Percentiles rank a stretch among this genome's conserved stretches.
phyloP scores from a whole-genome alignment of 2,797 vertebrate species.

The Acropternis orthonyx region DNA sequence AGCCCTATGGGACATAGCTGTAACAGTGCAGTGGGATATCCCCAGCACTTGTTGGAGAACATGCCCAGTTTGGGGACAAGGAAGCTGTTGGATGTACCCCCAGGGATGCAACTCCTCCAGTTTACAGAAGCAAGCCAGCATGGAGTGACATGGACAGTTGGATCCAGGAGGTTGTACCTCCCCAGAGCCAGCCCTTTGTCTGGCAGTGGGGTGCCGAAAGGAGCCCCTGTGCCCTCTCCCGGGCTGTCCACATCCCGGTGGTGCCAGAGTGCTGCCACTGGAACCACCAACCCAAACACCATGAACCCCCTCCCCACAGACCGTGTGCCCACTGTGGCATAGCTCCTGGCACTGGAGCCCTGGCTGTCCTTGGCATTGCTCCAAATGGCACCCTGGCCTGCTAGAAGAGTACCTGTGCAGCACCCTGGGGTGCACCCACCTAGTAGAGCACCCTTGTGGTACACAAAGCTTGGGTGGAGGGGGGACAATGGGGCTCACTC shows the following conservation, averaged over 20 bases:
- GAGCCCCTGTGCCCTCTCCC: background rate
- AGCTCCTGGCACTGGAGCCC: background rate
- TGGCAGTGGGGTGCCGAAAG: background rate
- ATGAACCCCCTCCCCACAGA: background rate
- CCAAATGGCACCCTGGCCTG: background rate
- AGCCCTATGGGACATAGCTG: background rate
- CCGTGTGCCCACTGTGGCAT: background rate
- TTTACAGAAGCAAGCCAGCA: background rate
- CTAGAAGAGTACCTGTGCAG: background rate
- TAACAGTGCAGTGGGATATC: background rate
- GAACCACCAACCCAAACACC: fast-evolving
- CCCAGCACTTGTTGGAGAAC: background rate
- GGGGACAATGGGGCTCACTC: background rate
- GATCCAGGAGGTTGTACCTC: background rate
- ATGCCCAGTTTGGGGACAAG: background rate
- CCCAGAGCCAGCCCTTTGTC: background rate
- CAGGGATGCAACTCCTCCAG: background rate
- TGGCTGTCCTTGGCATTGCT: background rate
- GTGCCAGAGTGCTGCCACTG: background rate
- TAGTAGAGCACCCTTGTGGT: background rate
- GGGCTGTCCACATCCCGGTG: background rate
- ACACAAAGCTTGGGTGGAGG: background rate
- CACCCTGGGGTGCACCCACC: background rate
- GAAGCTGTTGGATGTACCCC: background rate
- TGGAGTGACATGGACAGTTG: background rate